Base-by-base conservation (phyloP, 1,140 invertebrate species). In the Trichomalopsis sarcophagae region DNA sequence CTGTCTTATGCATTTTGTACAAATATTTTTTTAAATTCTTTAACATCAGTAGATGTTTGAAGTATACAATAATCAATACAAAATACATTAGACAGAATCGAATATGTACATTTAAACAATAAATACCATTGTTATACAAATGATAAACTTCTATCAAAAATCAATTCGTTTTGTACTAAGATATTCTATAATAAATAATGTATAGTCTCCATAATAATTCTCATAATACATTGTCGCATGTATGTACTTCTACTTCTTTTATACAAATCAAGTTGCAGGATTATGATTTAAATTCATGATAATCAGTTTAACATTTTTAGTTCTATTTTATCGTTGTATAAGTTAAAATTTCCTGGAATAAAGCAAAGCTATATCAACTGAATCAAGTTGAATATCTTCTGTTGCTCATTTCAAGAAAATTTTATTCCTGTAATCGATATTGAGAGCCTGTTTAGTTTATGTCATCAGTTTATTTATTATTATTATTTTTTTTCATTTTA, bases 91-190 rank as follows among this genome's bases (percentile, higher is more conserved):
- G 85, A n/a, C 86, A 85, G 73, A 71, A 77, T 87, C 83, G 76
- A 86, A 82, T 88, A 88, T 88, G 87, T 89, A 87, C 87, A 89
- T 84, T 87, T 87, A 82, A 86, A 78, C 73, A 86, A 87, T 73
- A 79, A 76, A 88, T 78, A 69, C 79, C 84, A 81, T 87, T 73
- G 21, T 85, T 82, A 85, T 88, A 87, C 81, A 88, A 89, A 89
- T 88, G 85, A 89, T 88, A 88, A 76, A 87, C 86, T 74, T 81
- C 78, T 85, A 89, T 89, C 83, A 88, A 88, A 89, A 89, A 87
- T 88, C 81, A 89, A 88, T 88, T 86, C 87, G 40, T 87, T 87
- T 88, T 89, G 88, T 88, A 89, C 89, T 88, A 88, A 80, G 79
- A 84, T 88, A 81, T 87, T 36, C 84, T 87, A 87, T 87, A 87